These are phyloP conservation scores for Protobothrops flavoviridis DNA, from an alignment of 2,113 vertebrate species.

Conservation along the genomic window DNA sequence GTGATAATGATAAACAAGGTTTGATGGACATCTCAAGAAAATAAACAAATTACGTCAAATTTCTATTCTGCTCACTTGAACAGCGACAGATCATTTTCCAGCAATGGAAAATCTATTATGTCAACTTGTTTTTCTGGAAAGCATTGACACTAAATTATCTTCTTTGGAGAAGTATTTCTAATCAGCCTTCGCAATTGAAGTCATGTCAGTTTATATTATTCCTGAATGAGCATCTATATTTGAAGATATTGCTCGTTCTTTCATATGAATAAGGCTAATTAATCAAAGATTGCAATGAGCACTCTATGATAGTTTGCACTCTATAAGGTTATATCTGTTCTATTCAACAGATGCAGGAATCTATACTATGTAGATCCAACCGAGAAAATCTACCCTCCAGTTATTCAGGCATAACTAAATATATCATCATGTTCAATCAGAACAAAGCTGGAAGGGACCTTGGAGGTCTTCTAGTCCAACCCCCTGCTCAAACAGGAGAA, in stretches of 20 bases:
- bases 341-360: constrained; percentile 46
- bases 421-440: background rate
- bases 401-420: too few relatives aligned
- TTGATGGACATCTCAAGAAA: background rate
- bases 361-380: background rate
- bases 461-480: too few relatives aligned
- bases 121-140: constrained; percentile 52
- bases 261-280: constrained; percentile 40
- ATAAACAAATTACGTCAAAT: constrained; percentile 28
- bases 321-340: constrained; percentile 38
- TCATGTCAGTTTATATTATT: constrained; percentile 53
- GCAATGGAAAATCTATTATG: constrained; percentile 41
- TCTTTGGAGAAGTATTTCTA: constrained; percentile 33
- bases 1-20: background rate
- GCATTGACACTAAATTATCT: constrained; percentile 46
- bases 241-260: constrained; percentile 49
- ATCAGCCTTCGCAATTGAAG: constrained; percentile 14
- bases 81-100: constrained; percentile 22
- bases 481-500: too few relatives aligned
- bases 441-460: too few relatives aligned
- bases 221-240: constrained; percentile 43
- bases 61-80: constrained; percentile 45
- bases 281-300: constrained; percentile 50
- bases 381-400: background rate
- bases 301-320: constrained; percentile 25